Base-by-base conservation (phyloP, 2,888 invertebrate species). In the Caenorhabditis sp. region DNA sequence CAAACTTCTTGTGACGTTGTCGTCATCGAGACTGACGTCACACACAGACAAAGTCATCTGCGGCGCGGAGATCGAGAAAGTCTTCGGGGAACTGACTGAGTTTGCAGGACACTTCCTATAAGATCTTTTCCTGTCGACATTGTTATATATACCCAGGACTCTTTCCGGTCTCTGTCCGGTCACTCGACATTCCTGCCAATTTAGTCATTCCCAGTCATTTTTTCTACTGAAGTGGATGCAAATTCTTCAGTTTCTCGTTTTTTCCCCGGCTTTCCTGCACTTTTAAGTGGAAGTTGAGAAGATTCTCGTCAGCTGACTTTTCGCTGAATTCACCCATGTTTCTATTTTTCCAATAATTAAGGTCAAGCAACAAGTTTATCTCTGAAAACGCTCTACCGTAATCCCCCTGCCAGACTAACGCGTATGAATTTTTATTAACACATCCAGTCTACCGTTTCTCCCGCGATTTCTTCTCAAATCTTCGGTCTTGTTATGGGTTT, bases 1-100 rank as follows among this genome's bases (percentile, higher is more conserved):
- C 66, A 56, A 66, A 66, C 66, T 66, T 66, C 56, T 56, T 24
- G 22, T 66, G 66, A 66, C 66, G 66, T 66, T 26, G 56, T n/a
- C 7, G 20, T 17, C 26, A 39, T 27, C 15, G 22, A 37, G 30
- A 32, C 15, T 30, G 45, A 26, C 37, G 48, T 62, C 50, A 48
- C 39, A 50, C 37, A 7, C 22, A 46, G n/a, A n/a, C n/a, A n/a
- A n/a, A n/a, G n/a, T 45, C 56, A n/a, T 48, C 46, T 41, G n/a
- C 15, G 22, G 11, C 26, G 22, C 24, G 22, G 22, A 43, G 20
- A 22, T 52, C 35, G 53, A n/a, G n/a, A n/a, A n/a, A n/a, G 2
- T 9, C 6, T 13, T 35, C 35, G 11, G 6, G 9, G 4, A 35
- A 13, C 35, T 9, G 35, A 9, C n/a, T n/a, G 22, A 24, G 46